Percentiles rank a stretch among this genome's conserved stretches.
Evolutionary conservation across 2,113 vertebrate genomes (phyloP).

Genomic region (Zingel zingel): DNA sequence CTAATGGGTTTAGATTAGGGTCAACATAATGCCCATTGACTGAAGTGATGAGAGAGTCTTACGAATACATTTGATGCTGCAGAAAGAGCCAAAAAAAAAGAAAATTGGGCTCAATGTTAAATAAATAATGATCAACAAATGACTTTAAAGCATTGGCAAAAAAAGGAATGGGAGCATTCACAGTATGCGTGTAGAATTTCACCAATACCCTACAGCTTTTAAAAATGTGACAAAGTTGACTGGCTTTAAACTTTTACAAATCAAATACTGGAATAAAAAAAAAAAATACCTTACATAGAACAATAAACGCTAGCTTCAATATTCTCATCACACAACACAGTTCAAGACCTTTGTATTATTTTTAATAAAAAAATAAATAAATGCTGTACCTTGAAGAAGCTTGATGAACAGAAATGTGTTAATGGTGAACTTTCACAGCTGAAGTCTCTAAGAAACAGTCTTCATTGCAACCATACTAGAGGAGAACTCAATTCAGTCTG

Average conservation of each 20-base stretch:
- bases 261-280: not conserved
- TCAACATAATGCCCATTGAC: conserved; percentile 66
- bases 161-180: not conserved
- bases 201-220: not conserved
- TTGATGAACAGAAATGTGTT: conserved; percentile 12
- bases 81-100: conserved; percentile 46
- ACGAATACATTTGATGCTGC: conserved; percentile 66
- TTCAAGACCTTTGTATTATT: not conserved
- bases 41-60: conserved; percentile 53
- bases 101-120: not conserved
- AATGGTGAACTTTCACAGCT: conserved; percentile 26
- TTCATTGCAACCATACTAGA: conserved; percentile 19
- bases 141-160: not conserved
- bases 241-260: not conserved
- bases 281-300: not conserved
- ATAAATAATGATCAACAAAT: not conserved
- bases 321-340: not conserved
- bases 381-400: conserved; percentile 49
- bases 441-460: conserved; percentile 38
- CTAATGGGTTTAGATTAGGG: conserved; percentile 54
- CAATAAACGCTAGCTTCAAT: not conserved
- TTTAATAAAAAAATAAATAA: not conserved
- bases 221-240: not conserved
- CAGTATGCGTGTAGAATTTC: not conserved
- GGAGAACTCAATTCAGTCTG: conserved; percentile 13